Percentiles rank a stretch among this genome's conserved stretches.
phyloP scores from a whole-genome alignment of 2,888 invertebrate species.

The Gasteruption jaculator region DNA sequence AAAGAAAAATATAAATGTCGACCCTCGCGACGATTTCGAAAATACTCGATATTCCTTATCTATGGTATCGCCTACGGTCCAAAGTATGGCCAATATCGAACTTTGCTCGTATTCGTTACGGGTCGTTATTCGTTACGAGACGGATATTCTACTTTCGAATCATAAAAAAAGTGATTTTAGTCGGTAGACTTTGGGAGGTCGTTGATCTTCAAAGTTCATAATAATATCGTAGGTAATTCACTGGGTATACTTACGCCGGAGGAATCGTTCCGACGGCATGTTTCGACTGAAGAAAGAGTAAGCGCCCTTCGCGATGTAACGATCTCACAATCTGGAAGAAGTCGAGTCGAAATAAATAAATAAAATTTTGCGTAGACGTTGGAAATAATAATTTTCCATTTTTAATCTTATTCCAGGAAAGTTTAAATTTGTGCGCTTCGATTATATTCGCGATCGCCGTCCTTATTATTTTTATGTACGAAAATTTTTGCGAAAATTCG shows the following conservation, averaged over 20 bases:
- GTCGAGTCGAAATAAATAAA: conserved; percentile 21
- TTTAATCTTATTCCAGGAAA: no score
- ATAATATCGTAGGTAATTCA: conserved; percentile 5
- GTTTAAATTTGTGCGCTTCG: not conserved
- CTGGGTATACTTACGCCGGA: conserved; percentile 41
- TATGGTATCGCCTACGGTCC: no score
- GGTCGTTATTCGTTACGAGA: no score
- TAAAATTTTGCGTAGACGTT: conserved; percentile 1
- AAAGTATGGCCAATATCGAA: no score
- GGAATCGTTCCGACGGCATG: conserved; percentile 27
- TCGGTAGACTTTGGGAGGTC: no score
- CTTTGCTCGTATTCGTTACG: no score
- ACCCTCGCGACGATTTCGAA: not conserved
- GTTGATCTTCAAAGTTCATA: no score
- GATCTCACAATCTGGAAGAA: conserved; percentile 39
- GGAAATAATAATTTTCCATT: not conserved
- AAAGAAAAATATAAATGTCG: not conserved
- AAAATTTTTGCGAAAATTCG: no score
- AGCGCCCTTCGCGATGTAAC: conserved; percentile 33
- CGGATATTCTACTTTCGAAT: no score
- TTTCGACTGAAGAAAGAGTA: conserved; percentile 37
- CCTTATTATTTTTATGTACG: not conserved
- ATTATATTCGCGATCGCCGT: not conserved
- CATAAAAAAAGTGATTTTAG: no score
- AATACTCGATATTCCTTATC: no score